Conservation (phyloP, 2,113 vertebrate genomes). For the Rhizomys pruinosus region DNA sequence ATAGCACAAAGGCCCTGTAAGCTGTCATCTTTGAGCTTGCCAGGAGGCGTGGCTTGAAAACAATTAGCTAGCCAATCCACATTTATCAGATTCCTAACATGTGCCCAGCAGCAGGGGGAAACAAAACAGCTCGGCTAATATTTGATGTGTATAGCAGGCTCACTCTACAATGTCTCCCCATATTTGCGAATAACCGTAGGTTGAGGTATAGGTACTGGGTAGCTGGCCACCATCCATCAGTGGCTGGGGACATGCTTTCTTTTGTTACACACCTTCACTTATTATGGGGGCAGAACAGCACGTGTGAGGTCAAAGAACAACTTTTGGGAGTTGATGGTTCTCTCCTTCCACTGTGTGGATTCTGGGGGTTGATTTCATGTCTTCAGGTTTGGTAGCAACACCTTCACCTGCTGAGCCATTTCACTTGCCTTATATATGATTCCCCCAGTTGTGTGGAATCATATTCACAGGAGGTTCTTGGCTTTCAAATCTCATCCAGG, state of each 20-base stretch:
- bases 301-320: too few species aligned
- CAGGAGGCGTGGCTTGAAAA: constrained; percentile 28
- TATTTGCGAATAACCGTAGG: neutral
- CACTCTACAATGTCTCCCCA: neutral
- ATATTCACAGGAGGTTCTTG: neutral
- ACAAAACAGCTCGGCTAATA: neutral
- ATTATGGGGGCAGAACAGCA: neutral
- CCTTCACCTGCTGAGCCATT: neutral
- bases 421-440: neutral
- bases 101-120: neutral
- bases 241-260: neutral
- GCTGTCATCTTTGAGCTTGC: constrained; percentile 53
- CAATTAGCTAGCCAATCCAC: constrained; percentile 11
- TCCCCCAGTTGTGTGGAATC: neutral
- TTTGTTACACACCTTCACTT: neutral
- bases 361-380: too few species aligned
- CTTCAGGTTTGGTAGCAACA: neutral
- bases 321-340: neutral
- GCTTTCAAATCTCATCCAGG: neutral
- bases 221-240: neutral
- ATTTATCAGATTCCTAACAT: neutral
- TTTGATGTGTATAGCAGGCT: neutral
- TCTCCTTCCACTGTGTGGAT: neutral
- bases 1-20: constrained; percentile 16
- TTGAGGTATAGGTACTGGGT: neutral